phyloP scores from a whole-genome alignment of 2,797 vertebrate genomes.

The Oreortyx pictus region DNA sequence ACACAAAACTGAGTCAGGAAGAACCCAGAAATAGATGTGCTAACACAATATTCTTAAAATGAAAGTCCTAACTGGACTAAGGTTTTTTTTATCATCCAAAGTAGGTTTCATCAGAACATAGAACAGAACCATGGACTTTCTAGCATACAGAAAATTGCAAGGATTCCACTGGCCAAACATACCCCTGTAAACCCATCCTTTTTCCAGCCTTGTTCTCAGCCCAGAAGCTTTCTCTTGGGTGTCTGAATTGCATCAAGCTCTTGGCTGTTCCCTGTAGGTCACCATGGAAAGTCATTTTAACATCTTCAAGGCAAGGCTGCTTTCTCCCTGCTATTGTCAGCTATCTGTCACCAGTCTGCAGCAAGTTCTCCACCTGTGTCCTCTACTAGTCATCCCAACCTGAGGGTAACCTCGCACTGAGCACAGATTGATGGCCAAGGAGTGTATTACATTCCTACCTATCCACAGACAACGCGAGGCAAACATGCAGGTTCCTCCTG shows the following conservation, averaged over 20 bases:
- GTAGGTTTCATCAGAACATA: background rate
- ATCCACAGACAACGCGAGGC: background rate
- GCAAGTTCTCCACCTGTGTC: background rate
- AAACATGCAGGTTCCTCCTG: conserved; percentile 34
- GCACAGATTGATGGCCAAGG: background rate
- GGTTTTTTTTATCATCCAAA: background rate
- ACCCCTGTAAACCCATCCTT: background rate
- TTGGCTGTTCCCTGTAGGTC: background rate
- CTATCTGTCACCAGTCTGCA: background rate
- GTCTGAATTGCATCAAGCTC: background rate
- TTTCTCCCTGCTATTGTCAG: background rate
- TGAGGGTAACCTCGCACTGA: background rate
- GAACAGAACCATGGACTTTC: background rate
- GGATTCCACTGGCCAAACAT: background rate
- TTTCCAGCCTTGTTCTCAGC: conserved; percentile 34
- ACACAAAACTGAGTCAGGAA: background rate
- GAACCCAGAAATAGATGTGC: background rate
- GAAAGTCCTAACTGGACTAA: background rate
- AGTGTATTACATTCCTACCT: accelerated
- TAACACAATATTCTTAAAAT: background rate
- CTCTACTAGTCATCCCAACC: background rate
- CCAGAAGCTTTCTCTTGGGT: background rate
- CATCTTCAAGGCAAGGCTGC: background rate
- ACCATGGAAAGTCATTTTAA: background rate
- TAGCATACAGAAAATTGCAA: background rate